These are phyloP conservation scores for Heteromyza rotundicornis DNA, from an alignment of 2,888 invertebrate species.

Conservation along the genomic window DNA sequence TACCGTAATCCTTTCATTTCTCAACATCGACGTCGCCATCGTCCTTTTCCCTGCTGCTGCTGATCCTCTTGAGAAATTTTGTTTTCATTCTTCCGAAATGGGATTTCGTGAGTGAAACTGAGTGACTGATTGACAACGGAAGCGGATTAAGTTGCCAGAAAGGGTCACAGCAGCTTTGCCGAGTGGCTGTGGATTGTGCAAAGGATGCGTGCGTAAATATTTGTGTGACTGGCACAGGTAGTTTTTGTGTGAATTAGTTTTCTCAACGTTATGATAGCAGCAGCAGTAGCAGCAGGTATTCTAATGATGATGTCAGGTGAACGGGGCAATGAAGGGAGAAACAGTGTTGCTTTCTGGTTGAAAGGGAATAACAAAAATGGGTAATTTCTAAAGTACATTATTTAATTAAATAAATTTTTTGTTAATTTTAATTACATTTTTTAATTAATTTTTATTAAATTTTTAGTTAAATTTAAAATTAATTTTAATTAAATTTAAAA, in stretches of 20 bases:
- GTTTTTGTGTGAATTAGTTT: background rate
- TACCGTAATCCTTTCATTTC: constrained; percentile 49
- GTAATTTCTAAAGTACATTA: background rate
- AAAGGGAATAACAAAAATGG: background rate
- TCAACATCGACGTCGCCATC: background rate
- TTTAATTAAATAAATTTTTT: too few species aligned
- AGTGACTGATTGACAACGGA: constrained; percentile 38
- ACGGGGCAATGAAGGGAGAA: background rate
- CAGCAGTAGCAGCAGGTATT: constrained; percentile 21
- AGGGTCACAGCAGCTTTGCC: constrained; percentile 27
- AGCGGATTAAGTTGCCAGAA: constrained; percentile 39
- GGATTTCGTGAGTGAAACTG: background rate
- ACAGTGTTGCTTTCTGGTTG: background rate
- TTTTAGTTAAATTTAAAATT: too few species aligned
- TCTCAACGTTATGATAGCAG: too few species aligned
- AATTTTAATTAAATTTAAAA: too few species aligned
- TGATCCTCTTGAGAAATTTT: constrained; percentile 38
- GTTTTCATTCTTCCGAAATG: constrained; percentile 48
- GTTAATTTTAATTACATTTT: too few species aligned
- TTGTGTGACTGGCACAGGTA: background rate
- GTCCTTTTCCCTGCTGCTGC: background rate
- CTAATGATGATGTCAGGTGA: constrained; percentile 30
- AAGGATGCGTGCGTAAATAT: constrained; percentile 4
- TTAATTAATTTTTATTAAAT: too few species aligned
- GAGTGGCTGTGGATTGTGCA: constrained; percentile 9